Conservation (phyloP, 2,888 invertebrate species). For the Diaprepes abbreviatus region DNA sequence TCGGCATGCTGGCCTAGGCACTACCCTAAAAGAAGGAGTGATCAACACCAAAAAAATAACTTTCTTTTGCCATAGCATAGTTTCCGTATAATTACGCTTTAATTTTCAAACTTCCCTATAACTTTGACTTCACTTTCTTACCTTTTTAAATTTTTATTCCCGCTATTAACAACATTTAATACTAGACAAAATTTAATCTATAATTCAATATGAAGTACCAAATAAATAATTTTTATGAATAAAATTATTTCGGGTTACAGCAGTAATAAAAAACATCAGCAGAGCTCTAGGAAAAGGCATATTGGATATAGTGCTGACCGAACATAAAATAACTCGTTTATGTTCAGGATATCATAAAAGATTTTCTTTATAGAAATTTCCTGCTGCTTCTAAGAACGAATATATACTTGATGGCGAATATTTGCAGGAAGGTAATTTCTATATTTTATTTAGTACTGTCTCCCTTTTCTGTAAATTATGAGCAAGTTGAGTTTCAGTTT, state of each 20-base stretch:
- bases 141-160: too few relatives aligned
- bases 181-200: not conserved
- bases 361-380: constrained; percentile 41
- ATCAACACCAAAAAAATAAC: too few relatives aligned
- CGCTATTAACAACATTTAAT: too few relatives aligned
- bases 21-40: too few relatives aligned
- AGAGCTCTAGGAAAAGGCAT: constrained; percentile 25
- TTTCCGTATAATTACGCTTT: too few relatives aligned
- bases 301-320: constrained; percentile 45
- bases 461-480: not conserved
- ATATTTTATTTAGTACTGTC: constrained; percentile 14
- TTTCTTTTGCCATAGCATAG: too few relatives aligned
- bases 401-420: constrained; percentile 29
- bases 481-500: too few relatives aligned
- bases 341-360: constrained; percentile 42
- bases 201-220: not conserved
- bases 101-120: too few relatives aligned
- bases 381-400: constrained; percentile 17
- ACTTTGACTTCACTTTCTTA: too few relatives aligned
- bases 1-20: too few relatives aligned
- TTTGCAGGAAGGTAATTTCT: constrained; percentile 1
- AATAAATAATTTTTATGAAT: constrained; percentile 22
- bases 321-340: constrained; percentile 42
- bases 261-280: constrained; percentile 18
- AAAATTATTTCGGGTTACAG: constrained; percentile 25